Percentiles rank a stretch among this genome's conserved stretches.
Evolutionary conservation across 92 coral and sea anemone genomes (phyloP).

Genomic region (Porites divaricata): DNA sequence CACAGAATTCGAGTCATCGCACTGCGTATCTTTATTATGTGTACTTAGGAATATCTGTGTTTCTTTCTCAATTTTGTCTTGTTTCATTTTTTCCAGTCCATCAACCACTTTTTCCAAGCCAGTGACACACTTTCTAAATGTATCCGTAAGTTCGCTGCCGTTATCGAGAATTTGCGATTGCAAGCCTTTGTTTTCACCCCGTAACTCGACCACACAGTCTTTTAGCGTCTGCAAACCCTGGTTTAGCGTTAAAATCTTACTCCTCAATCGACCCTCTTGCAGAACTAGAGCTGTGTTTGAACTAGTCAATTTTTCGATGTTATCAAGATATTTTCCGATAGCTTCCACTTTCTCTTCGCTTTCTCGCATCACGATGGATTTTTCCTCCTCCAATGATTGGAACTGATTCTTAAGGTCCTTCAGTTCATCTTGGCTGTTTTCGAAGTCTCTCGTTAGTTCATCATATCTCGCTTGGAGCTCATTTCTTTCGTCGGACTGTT

Average conservation of each 20-base stretch:
- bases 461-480: conserved; percentile 52
- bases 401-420: conserved; percentile 57
- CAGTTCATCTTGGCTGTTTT: conserved; percentile 52
- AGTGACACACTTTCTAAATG: conserved; percentile 62
- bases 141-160: conserved; percentile 51
- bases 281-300: conserved; percentile 48
- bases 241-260: conserved; percentile 43
- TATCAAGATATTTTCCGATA: conserved; percentile 46
- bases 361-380: conserved; percentile 54
- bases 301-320: conserved; percentile 60
- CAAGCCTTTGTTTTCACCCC: conserved; percentile 54
- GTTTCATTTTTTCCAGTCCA: conserved; percentile 39
- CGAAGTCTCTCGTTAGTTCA: conserved; percentile 61
- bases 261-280: conserved; percentile 47
- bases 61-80: conserved; percentile 24
- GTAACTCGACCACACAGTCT: conserved; percentile 58
- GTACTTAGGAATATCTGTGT: conserved; percentile 20
- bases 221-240: conserved; percentile 65
- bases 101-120: conserved; percentile 60
- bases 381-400: conserved; percentile 51
- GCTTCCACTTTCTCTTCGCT: conserved; percentile 47
- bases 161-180: conserved; percentile 63
- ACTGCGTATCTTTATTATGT: conserved; percentile 41
- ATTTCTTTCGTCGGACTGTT: conserved; percentile 54
- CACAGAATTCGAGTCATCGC: conserved; percentile 39